Evolutionary conservation across 2,797 vertebrate species (phyloP), one percentile per base, ranked within the genome.

Genomic region (Nannoperca australis): DNA sequence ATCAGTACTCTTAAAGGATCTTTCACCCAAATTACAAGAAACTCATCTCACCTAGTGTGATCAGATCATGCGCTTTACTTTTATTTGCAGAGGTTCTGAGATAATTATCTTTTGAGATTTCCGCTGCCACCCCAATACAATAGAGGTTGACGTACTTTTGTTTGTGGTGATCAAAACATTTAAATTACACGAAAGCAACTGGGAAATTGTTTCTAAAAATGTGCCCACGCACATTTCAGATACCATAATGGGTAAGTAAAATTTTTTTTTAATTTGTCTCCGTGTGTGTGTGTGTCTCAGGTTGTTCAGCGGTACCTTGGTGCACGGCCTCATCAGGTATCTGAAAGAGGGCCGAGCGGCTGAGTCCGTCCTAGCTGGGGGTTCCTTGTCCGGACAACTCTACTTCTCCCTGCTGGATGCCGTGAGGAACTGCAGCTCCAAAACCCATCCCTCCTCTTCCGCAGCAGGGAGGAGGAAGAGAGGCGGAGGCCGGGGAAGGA

Each of bases 251-350:
- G 47, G 11, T 5, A 63, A 34, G 32, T 4, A 45, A 44, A 14
- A 44, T 38, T 20, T 32, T 14, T 54, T 27, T 47, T 24, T 5
- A 40, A 20, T 7, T 63, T 63, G 20, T 30, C 30, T 56, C 5
- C 13, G 24, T 27, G 24, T 27, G 24, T 67, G 36, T 68, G 32
- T 61, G 15, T 69, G 32, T 73, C 2, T 78, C 72, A 96, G 95
- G 89, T 56, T 96, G 82, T 96, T 92, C 88, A 95, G 92, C 18
- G 95, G 95, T 11, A 94, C 94, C 4, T 73, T 96, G 84, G 81
- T 94, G 27, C 94, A 96, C 8, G 94, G 95, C 12, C 77, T 95
- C 49, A 51, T 91, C 70, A 70, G 65, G 58, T 83, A 63, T 40
- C 84, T 95, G 32, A 92, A 85, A 76, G 89, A 73, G 2, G 94